Conservation (phyloP, 2,797 vertebrate genomes). For the Hydrophis major region DNA sequence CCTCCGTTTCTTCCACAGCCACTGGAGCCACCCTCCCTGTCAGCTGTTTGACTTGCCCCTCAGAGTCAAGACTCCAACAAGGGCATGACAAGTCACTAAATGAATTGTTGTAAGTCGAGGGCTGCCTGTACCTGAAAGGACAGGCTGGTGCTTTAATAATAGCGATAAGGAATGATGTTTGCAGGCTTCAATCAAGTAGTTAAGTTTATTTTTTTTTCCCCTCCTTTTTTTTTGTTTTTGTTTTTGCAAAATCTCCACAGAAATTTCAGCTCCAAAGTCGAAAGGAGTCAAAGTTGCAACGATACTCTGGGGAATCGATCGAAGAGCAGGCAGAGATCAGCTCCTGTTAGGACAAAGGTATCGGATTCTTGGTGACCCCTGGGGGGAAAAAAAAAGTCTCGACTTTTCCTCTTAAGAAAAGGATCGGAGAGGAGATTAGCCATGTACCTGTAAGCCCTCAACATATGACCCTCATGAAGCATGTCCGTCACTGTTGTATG, state of each 20-base stretch:
- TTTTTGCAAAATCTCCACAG: constrained; percentile 48
- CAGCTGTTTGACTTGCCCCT: no score
- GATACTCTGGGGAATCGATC: constrained; percentile 80
- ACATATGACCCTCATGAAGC: no score
- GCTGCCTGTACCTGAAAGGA: not conserved
- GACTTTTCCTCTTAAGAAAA: not conserved
- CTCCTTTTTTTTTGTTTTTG: not conserved
- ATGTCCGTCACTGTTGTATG: not conserved
- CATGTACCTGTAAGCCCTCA: fast-evolving
- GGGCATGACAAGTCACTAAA: not conserved
- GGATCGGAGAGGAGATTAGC: not conserved
- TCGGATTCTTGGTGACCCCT: fast-evolving
- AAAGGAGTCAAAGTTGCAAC: constrained; percentile 90
- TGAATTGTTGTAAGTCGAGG: not conserved
- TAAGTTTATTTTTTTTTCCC: not conserved
- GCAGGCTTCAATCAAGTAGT: not conserved
- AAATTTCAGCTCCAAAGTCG: constrained; percentile 72
- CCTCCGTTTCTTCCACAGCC: no score
- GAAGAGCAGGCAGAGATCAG: constrained; percentile 68
- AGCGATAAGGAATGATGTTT: not conserved
- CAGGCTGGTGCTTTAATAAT: no score
- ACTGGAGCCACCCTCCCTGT: no score
- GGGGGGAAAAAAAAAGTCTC: not conserved
- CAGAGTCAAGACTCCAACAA: no score
- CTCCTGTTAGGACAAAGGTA: constrained; percentile 76